phyloP scores from a whole-genome alignment of 2,888 invertebrate species.

The Laothoe populi region DNA sequence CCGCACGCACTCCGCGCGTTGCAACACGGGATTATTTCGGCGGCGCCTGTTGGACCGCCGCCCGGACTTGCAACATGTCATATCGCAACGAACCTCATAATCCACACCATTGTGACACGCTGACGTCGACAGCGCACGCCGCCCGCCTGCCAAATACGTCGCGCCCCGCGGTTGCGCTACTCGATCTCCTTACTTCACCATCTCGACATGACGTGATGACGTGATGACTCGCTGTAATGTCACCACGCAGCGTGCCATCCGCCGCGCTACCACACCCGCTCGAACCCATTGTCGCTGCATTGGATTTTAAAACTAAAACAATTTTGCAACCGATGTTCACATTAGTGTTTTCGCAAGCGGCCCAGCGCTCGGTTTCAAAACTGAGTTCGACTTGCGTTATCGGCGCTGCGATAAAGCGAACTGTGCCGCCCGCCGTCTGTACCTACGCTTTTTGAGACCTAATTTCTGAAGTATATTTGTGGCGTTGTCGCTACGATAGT shows the following conservation, averaged over 20 bases:
- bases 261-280: conserved; percentile 38
- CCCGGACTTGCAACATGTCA: conserved; percentile 83
- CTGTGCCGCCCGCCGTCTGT: conserved; percentile 64
- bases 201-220: conserved; percentile 34
- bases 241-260: conserved; percentile 39
- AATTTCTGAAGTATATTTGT: conserved; percentile 60
- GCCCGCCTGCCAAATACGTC: conserved; percentile 76
- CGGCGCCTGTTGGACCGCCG: conserved; percentile 80
- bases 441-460: conserved; percentile 72
- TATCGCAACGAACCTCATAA: conserved; percentile 82
- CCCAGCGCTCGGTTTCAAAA: conserved; percentile 82
- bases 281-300: conserved; percentile 61
- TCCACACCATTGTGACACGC: conserved; percentile 79
- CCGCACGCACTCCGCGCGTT: conserved; percentile 79
- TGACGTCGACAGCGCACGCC: conserved; percentile 55
- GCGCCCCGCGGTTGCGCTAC: conserved; percentile 62
- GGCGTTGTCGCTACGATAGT: conserved; percentile 34
- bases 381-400: conserved; percentile 81
- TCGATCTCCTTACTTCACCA: conserved; percentile 69
- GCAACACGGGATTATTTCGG: conserved; percentile 84
- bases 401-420: conserved; percentile 79
- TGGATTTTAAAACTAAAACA: conserved; percentile 81
- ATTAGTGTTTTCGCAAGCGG: conserved; percentile 85
- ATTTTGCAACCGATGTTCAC: conserved; percentile 84
- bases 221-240: conserved; percentile 46